A percentile compares a stretch with the other conserved stretches of the same genome.
Conservation (phyloP, 92 coral and sea anemone genomes). For the Galaxea fascicularis region DNA sequence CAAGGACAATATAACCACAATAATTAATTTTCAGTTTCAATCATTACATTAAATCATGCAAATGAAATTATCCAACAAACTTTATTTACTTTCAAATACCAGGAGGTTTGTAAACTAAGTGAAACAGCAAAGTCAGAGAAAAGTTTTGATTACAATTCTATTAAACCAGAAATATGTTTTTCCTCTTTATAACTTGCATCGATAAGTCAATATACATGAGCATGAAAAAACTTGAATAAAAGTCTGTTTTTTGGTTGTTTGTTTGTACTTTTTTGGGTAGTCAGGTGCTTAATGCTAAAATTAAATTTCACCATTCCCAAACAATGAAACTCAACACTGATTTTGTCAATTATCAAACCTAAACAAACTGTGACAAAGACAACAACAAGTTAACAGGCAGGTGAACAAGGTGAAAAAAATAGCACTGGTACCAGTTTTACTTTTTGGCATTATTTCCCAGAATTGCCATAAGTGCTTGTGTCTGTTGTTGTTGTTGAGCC, state of each 20-base stretch:
- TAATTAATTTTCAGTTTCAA: background rate
- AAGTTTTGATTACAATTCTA: slow-evolving; percentile 33
- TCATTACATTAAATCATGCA: slow-evolving; percentile 22
- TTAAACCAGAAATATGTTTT: slow-evolving; percentile 33
- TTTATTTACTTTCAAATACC: slow-evolving; percentile 26
- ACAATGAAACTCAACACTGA: slow-evolving; percentile 27
- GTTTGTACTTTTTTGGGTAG: slow-evolving; percentile 26
- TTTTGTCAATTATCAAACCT: slow-evolving; percentile 31
- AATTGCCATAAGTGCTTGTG: slow-evolving; percentile 21
- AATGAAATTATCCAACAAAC: slow-evolving; percentile 33
- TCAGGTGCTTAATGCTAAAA: no score
- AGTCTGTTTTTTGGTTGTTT: slow-evolving; percentile 27
- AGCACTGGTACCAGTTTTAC: slow-evolving; percentile 22
- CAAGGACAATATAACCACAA: slow-evolving; percentile 32
- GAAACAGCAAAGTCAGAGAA: slow-evolving; percentile 27
- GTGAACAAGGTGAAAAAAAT: slow-evolving; percentile 27
- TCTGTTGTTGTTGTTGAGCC: slow-evolving; percentile 34
- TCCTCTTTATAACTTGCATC: slow-evolving; percentile 35
- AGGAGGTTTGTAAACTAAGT: slow-evolving; percentile 17
- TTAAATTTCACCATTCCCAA: slow-evolving; percentile 37
- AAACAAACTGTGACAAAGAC: slow-evolving; percentile 11
- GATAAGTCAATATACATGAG: slow-evolving; percentile 23
- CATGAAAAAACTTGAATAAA: slow-evolving; percentile 34
- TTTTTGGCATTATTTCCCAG: slow-evolving; percentile 32
- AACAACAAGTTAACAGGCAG: slow-evolving; percentile 13